Conservation (phyloP, 2,113 vertebrate genomes). For the Syngnathus scovelli region DNA sequence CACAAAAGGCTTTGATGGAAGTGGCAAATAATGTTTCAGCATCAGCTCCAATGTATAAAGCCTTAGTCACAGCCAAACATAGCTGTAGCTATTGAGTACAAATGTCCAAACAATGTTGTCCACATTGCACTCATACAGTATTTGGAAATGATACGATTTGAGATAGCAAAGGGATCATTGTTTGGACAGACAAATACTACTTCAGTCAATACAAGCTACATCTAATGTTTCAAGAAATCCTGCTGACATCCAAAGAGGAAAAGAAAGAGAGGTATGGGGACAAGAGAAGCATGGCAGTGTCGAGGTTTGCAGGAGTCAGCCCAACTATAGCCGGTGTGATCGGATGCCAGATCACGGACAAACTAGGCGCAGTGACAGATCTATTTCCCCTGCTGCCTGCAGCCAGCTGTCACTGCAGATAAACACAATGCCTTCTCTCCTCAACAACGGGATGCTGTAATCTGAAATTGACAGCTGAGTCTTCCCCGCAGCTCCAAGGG, state of each 20-base stretch:
- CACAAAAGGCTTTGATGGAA: neutral
- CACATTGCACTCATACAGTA: neutral
- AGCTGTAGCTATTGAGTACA: neutral
- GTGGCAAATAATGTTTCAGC: neutral
- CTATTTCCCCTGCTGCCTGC: slow-evolving; percentile 51
- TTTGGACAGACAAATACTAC: slow-evolving; percentile 2
- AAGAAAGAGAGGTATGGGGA: neutral
- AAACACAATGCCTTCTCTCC: slow-evolving; percentile 56
- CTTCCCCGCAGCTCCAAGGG: slow-evolving; percentile 37
- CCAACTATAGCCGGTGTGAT: slow-evolving; percentile 52
- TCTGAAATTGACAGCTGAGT: slow-evolving; percentile 61
- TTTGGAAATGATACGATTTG: neutral
- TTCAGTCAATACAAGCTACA: slow-evolving; percentile 8
- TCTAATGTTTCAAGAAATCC: neutral
- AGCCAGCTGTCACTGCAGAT: slow-evolving; percentile 62
- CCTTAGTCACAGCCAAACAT: neutral
- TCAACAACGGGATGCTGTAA: slow-evolving; percentile 51
- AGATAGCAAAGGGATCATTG: neutral
- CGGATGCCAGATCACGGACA: slow-evolving; percentile 53
- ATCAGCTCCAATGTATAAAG: neutral
- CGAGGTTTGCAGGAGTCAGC: slow-evolving; percentile 23
- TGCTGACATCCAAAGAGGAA: neutral
- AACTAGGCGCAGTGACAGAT: slow-evolving; percentile 59
- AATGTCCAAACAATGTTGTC: neutral
- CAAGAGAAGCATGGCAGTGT: slow-evolving; percentile 7